A percentile compares a stretch with the other conserved stretches of the same genome.
Evolutionary conservation across 2,113 vertebrate genomes (phyloP).

Genomic region (Stercorarius parasiticus): DNA sequence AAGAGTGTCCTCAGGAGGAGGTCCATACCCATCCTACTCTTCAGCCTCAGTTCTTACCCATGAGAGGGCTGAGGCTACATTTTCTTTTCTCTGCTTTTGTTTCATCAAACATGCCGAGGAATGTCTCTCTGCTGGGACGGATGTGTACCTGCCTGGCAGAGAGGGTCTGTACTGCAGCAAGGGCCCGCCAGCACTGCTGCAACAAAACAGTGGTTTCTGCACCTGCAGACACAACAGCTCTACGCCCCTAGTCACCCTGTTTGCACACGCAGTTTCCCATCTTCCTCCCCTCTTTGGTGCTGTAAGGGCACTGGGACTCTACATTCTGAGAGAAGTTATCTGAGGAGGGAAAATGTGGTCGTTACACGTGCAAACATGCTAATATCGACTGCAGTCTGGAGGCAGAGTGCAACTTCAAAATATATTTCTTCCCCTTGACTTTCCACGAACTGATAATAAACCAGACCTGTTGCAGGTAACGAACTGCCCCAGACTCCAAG

Average conservation of each 20-base stretch:
- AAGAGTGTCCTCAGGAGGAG: background rate
- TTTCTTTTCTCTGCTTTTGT: background rate
- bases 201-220: background rate
- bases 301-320: background rate
- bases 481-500: background rate
- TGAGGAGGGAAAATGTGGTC: background rate
- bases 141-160: background rate
- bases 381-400: background rate
- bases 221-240: background rate
- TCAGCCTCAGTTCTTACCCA: background rate
- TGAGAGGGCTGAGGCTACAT: background rate
- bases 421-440: background rate
- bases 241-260: background rate
- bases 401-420: background rate
- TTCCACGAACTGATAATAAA: background rate
- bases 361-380: background rate
- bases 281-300: rapidly evolving
- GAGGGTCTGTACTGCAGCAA: background rate
- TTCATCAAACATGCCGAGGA: background rate
- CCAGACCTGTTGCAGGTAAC: background rate
- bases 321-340: background rate
- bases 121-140: background rate
- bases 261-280: background rate
- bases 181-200: background rate
- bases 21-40: background rate